Percentiles rank a stretch among this genome's conserved stretches.
Evolutionary conservation across 1,140 invertebrate species (phyloP).

Genomic region (Hyposmocoma kahamanoa): DNA sequence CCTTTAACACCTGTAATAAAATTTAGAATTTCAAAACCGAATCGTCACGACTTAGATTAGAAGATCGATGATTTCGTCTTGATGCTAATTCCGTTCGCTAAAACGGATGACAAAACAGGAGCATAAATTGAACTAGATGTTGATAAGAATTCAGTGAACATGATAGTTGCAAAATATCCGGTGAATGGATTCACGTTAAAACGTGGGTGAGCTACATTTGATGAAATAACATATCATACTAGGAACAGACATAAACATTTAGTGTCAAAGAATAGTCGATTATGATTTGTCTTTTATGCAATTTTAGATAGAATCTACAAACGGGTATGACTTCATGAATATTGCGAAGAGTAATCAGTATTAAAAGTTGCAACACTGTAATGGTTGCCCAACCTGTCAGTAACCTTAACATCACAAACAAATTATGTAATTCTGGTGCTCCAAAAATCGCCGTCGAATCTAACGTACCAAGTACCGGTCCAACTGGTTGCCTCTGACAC

Average conservation of each 20-base stretch:
- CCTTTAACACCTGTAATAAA: no score
- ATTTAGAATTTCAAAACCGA: no score
- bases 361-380: not conserved
- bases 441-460: conserved; percentile 12
- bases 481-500: not conserved
- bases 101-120: not conserved
- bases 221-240: no score
- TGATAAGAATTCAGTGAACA: not conserved
- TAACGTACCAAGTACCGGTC: not conserved
- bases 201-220: not conserved
- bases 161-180: not conserved
- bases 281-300: conserved; percentile 4
- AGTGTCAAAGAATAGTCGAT: no score
- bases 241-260: no score
- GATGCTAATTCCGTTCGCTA: not conserved
- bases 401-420: conserved; percentile 18
- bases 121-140: not conserved
- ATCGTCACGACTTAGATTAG: not conserved
- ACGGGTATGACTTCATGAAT: not conserved
- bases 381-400: not conserved
- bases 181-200: not conserved
- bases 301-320: not conserved
- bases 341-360: not conserved
- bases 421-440: conserved; percentile 34
- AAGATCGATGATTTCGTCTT: not conserved